Percentiles rank a stretch among this genome's conserved stretches.
phyloP scores from a whole-genome alignment of 37 sponge, comb jelly and placozoan genomes.

The Theonella swinhoei region DNA sequence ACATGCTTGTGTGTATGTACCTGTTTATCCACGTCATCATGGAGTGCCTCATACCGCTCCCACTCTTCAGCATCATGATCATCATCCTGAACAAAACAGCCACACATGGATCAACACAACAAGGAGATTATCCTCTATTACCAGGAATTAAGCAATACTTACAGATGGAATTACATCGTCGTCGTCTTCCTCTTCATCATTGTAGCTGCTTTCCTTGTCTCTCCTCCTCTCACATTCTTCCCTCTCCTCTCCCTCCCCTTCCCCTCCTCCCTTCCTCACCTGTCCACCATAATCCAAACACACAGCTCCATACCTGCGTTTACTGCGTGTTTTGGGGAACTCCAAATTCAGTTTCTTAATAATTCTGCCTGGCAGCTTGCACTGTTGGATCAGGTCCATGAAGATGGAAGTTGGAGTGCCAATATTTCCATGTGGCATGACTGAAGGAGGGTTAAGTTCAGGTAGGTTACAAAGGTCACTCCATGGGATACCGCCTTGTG shows the following conservation, averaged over 20 bases:
- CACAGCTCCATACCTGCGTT: slow-evolving; percentile 81
- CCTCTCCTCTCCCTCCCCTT: background rate
- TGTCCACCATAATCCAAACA: slow-evolving; percentile 51
- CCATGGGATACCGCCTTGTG: slow-evolving; percentile 18
- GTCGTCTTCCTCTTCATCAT: slow-evolving; percentile 16
- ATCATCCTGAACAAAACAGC: slow-evolving; percentile 54
- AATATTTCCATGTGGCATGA: slow-evolving; percentile 91
- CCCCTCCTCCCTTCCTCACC: background rate
- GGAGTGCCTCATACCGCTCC: slow-evolving; percentile 89
- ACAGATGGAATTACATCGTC: slow-evolving; percentile 31
- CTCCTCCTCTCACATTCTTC: background rate
- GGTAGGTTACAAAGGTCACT: slow-evolving; percentile 39
- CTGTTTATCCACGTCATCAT: slow-evolving; percentile 90
- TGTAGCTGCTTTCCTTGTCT: background rate
- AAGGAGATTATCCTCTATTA: background rate
- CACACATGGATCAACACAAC: background rate
- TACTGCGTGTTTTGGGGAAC: slow-evolving; percentile 72
- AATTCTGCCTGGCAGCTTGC: slow-evolving; percentile 78
- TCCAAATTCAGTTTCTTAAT: slow-evolving; percentile 83
- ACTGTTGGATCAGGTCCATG: slow-evolving; percentile 67
- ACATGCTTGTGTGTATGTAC: slow-evolving; percentile 33
- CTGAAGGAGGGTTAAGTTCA: slow-evolving; percentile 87
- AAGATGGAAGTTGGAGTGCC: slow-evolving; percentile 79
- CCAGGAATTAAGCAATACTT: background rate
- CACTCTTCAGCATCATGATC: slow-evolving; percentile 95